Conservation (phyloP, 2,113 vertebrate species). For the Brachypteracias leptosomus region DNA sequence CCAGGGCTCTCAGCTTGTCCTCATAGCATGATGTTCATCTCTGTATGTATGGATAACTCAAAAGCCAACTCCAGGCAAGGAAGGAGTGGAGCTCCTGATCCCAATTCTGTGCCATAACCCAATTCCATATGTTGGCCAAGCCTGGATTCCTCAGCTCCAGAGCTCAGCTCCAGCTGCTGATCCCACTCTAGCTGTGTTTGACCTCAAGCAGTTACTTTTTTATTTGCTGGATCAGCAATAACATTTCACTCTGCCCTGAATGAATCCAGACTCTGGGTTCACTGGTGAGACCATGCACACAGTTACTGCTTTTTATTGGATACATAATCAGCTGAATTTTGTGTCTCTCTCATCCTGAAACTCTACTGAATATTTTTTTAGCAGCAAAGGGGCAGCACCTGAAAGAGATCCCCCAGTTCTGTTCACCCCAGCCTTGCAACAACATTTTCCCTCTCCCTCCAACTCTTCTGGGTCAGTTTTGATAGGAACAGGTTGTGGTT, state of each 20-base stretch:
- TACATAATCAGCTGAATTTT: background rate
- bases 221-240: background rate
- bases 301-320: background rate
- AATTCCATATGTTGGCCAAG: background rate
- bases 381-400: background rate
- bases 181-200: background rate
- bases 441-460: background rate
- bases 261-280: background rate
- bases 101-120: fast-evolving
- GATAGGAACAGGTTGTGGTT: background rate
- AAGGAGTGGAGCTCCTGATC: background rate
- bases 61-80: background rate
- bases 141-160: background rate
- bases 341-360: background rate
- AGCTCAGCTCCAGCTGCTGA: background rate
- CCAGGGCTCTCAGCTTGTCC: background rate
- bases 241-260: background rate
- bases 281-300: background rate
- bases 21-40: background rate
- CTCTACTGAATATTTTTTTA: background rate
- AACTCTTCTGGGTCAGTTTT: background rate
- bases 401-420: background rate
- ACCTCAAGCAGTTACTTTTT: background rate
- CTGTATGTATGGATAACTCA: background rate
- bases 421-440: background rate